Evolutionary conservation across 2,888 invertebrate genomes (phyloP).

Genomic region (Malthinus seriepunctatus): DNA sequence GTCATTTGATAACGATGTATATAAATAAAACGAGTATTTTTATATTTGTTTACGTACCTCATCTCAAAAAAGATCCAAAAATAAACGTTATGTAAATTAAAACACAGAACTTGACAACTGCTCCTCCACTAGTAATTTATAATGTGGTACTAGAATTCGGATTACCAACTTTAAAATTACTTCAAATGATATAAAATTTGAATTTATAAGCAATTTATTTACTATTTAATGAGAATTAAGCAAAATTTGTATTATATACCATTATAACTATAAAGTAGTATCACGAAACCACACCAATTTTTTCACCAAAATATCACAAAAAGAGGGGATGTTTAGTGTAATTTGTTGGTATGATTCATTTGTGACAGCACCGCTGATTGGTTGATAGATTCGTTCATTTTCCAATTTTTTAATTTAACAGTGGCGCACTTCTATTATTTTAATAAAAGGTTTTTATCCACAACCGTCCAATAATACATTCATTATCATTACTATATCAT

Average conservation of each 20-base stretch:
- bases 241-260: neutral
- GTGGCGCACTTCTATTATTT: too few species aligned
- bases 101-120: slow-evolving; percentile 27
- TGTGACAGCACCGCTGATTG: neutral
- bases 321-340: slow-evolving; percentile 15
- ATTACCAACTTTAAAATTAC: too few species aligned
- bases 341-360: slow-evolving; percentile 22
- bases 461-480: too few species aligned
- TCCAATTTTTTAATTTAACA: too few species aligned
- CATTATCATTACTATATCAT: too few species aligned
- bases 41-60: slow-evolving; percentile 31
- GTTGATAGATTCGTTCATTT: too few species aligned
- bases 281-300: slow-evolving; percentile 7
- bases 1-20: slow-evolving; percentile 2
- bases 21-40: slow-evolving; percentile 4
- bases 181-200: neutral
- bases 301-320: slow-evolving; percentile 13
- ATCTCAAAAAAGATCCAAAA: slow-evolving; percentile 34
- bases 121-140: slow-evolving; percentile 22
- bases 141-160: too few species aligned
- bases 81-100: slow-evolving; percentile 30
- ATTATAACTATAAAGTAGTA: slow-evolving; percentile 6
- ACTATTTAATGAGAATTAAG: neutral
- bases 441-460: too few species aligned
- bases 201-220: slow-evolving; percentile 2